These are phyloP conservation scores for Catagonus wagneri DNA, from an alignment of 2,113 vertebrate species.

Conservation along the genomic window DNA sequence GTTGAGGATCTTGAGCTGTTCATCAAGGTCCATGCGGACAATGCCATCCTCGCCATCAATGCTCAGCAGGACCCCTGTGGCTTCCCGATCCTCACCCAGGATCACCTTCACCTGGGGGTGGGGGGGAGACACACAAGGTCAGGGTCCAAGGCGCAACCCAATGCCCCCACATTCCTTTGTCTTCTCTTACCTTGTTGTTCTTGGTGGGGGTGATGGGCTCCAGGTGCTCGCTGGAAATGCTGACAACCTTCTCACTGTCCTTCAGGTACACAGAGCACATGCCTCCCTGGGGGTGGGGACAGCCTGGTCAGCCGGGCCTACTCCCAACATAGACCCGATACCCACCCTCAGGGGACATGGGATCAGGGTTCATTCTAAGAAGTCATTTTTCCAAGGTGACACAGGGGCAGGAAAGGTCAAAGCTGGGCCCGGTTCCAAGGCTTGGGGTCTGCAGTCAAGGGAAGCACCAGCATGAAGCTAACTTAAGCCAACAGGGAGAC, in stretches of 20 bases:
- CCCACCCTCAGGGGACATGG: neutral
- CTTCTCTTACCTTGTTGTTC: conserved; percentile 93
- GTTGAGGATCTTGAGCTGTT: conserved; percentile 96
- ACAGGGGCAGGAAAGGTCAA: neutral
- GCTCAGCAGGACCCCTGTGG: conserved; percentile 94
- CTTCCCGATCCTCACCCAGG: conserved; percentile 95
- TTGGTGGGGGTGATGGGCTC: conserved; percentile 96
- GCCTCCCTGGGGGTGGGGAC: conserved; percentile 87
- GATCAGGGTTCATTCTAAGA: neutral
- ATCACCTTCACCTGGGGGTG: conserved; percentile 94
- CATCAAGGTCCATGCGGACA: conserved; percentile 95
- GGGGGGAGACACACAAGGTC: fast-evolving
- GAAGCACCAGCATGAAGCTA: neutral
- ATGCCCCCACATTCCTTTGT: no score
- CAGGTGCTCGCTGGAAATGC: conserved; percentile 95
- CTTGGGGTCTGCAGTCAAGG: neutral
- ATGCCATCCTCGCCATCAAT: conserved; percentile 97
- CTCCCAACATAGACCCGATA: neutral
- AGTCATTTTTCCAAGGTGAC: neutral
- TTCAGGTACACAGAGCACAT: conserved; percentile 96
- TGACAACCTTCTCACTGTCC: conserved; percentile 96
- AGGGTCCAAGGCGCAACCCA: neutral
- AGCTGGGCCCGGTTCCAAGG: neutral
- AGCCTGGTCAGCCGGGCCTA: conserved; percentile 16
- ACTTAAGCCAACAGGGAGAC: neutral